Evolutionary conservation across 2,797 vertebrate genomes (phyloP), one percentile per base, ranked within the genome.

Genomic region (Xiphorhynchus erythropygius): DNA sequence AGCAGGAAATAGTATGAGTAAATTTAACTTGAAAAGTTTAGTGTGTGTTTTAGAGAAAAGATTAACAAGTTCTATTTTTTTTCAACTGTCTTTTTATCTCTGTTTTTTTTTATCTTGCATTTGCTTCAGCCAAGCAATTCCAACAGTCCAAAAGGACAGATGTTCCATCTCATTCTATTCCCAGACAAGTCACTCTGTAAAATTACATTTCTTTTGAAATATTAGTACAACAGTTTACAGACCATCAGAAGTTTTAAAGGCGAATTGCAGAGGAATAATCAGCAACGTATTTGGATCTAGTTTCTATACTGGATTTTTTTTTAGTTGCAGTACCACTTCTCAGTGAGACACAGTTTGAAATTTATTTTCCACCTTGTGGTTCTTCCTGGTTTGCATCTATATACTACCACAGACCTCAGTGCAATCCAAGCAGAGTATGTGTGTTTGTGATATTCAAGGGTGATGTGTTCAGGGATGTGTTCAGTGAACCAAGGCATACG

Each of bases 181-280:
- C 89, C 87, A 96, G 91, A 83, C 89, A 95, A 96, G 90, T 89
- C 94, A 93, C 89, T 96, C 53, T 87, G 90, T 75, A 96, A 95
- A 96, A 96, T 78, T 90, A 89, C 88, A 90, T 95, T 73, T 90
- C 86, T 94, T 95, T 75, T 84, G 71, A 97, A 97, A 93, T 91
- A 71, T 73, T 94, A 94, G 80, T 41, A 88, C 52, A 92, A 84
- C 55, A 86, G 22, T 87, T 96, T 91, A 90, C 96, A 91, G 77
- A 93, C 63, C 78, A 94, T 94, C 94, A 82, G 55, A 95, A 96
- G 33, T 94, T 94, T 94, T 89, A 93, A 88, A 94, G 93, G 74
- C 73, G 6, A 95, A 89, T 19, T 88, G 80, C 93, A 90, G 41
- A 91, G 85, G 44, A 91, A 87, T 79, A 90, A 84, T 74, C 63